Base-by-base conservation (phyloP, 2,113 vertebrate genomes). In the Glaucidium brasilianum region DNA sequence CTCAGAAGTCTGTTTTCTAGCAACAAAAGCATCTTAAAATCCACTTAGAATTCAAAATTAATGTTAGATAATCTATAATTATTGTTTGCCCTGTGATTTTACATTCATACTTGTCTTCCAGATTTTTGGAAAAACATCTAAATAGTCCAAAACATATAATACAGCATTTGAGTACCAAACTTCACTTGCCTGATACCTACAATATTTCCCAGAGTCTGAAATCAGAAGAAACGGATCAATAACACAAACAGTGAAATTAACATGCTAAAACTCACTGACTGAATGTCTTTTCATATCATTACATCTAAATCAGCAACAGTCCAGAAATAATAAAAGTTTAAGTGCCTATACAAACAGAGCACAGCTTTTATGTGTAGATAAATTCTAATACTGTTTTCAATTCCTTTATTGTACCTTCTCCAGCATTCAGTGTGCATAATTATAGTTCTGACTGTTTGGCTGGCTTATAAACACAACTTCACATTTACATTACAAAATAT, bases 181-280 rank as follows among this genome's bases (percentile, higher is more conserved):
- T 58, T 73, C 64, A 50, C 9, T 50, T 45, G n/a, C 7, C 45
- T 55, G 6, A 29, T 69, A 9, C 29, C 23, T 80, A 11, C 11
- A 5, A 49, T 69, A 59, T 4, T 66, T 0, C 1, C 0, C 0
- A 47, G 4, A 16, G 37, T 3, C 10, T 5, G 2, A 78, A 63
- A 73, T 34, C 18, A 13, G 8, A 74, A 66, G 20, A 55, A 84
- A 71, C 19, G 1, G 29, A 30, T 8, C 4, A 30, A 35, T n/a
- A 88, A 58, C 5, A 15, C 22, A 45, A 62, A 27, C 0, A 58
- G 19, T n/a, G 16, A 90, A 62, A 79, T 10, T 23, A 75, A 43
- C 23, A 69, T 4, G 10, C 10, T 64, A 64, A n/a, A 78, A 71
- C 16, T 79, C 62, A 62, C 13, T 5, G 1, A 32, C 3, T 60